Base-by-base conservation (phyloP, 2,797 vertebrate species). In the Poeciliopsis turneri region DNA sequence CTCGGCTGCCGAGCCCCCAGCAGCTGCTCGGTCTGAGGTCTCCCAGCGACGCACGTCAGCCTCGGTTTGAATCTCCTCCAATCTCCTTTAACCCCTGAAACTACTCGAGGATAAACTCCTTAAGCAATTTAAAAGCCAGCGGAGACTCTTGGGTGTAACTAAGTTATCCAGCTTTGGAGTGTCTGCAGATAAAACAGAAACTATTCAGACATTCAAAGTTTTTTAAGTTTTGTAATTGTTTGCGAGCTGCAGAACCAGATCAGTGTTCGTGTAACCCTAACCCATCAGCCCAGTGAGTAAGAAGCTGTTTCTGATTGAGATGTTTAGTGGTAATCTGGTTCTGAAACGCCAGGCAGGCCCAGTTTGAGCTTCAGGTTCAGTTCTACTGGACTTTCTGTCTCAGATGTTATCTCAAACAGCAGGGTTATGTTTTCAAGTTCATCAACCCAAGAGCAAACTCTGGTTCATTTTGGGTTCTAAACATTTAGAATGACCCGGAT, bases 11-110 rank as follows among this genome's bases (percentile, higher is more conserved):
- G 25, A 15, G 5, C 28, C 41, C 72, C 0, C 28, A 82, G 23
- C 93, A 93, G 92, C 92, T 93, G 92, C 84, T 90, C 36, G 5
- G 46, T 85, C 83, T 86, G 77, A 84, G 78, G 78, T 82, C 86
- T 74, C 43, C 30, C 39, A 73, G 74, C 28, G 15, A 61, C n/a
- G 49, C 70, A 69, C 43, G 90, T 83, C 85, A 80, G 81, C 30
- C 77, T 39, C 49, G 10, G 49, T 90, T 84, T 80, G 15, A 77
- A 51, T 90, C 87, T 72, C 73, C 74, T 69, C 3, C 76, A 78
- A 78, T 83, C 89, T 76, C 47, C 81, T 80, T 79, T 77, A 88
- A 80, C 79, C 84, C 83, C 9, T 72, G 45, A 87, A 86, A 84
- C 79, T 84, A 72, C 73, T 25, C 30, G 69, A 83, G 81, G 74